Evolutionary conservation across 2,888 invertebrate species (phyloP).

Genomic region (Stictocephala bisonia): DNA sequence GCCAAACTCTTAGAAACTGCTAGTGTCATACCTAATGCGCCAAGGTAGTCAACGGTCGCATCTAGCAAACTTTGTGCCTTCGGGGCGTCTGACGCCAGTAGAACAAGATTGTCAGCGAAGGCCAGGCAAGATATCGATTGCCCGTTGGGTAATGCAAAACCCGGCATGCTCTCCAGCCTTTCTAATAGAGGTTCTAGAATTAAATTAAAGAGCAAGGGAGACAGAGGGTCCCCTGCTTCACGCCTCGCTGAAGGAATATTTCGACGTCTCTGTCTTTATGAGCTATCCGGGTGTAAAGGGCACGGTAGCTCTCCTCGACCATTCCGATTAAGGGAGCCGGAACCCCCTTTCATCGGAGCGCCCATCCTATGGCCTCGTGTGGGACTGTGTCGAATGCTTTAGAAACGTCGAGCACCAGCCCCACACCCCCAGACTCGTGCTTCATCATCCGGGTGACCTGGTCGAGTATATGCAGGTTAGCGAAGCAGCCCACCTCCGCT

Average conservation of each 20-base stretch:
- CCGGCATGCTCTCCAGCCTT: slow-evolving; percentile 24
- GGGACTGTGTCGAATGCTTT: slow-evolving; percentile 58
- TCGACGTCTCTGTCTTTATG: background rate
- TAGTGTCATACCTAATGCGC: slow-evolving; percentile 34
- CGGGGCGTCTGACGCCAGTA: slow-evolving; percentile 35
- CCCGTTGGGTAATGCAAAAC: background rate
- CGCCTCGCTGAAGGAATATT: slow-evolving; percentile 33
- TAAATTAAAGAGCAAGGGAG: slow-evolving; percentile 51
- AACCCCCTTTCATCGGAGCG: slow-evolving; percentile 33
- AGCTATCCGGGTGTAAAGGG: slow-evolving; percentile 5
- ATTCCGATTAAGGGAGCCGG: slow-evolving; percentile 19
- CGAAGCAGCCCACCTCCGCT: slow-evolving; percentile 56
- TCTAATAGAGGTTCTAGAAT: slow-evolving; percentile 48
- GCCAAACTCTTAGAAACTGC: slow-evolving; percentile 32
- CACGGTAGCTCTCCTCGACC: slow-evolving; percentile 13
- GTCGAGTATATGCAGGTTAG: slow-evolving; percentile 49
- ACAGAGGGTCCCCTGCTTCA: slow-evolving; percentile 53
- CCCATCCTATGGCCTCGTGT: slow-evolving; percentile 47
- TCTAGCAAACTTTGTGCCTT: slow-evolving; percentile 35
- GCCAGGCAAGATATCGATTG: slow-evolving; percentile 35
- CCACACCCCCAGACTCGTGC: slow-evolving; percentile 21
- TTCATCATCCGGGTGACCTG: slow-evolving; percentile 40
- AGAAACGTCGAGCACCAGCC: slow-evolving; percentile 51
- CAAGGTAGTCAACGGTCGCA: background rate
- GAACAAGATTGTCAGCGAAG: slow-evolving; percentile 51